Evolutionary conservation across 2,888 invertebrate species (phyloP), one percentile per base, ranked within the genome.

Genomic region (Lasioglossum zephyrum): DNA sequence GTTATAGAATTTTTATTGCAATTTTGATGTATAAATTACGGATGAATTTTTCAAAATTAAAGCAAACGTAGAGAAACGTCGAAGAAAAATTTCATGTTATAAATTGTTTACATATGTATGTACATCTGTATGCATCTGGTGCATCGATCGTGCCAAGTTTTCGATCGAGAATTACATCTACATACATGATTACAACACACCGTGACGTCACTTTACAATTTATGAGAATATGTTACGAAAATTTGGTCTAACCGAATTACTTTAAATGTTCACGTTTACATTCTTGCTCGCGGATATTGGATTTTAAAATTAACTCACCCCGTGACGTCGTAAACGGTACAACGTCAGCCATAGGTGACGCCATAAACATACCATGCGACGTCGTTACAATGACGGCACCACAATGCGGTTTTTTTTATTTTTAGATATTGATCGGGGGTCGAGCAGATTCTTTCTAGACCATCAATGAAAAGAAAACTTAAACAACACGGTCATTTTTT

Each of bases 371-470:
- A 69, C 66, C 8, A 18, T 47, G 39, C 57, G 57, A 78, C 57
- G 78, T 22, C 8, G 72, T n/a, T 22, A 22, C 53, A 53, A 13
- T 57, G 39, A 26, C 39, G 73, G 4, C 16, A 47, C 18, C 11
- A 66, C 31, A 26, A 79, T 31, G 5, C 26, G 57, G 31, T 69
- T 49, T 69, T 73, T 73, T 73, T 77, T 82, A 84, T 82, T 39
- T 39, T 66, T 66, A 26, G 18, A n/a, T 82, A 66, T 73, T n/a
- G 57, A 73, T 66, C 69, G 39, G 16, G 11, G 66, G 31, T 53
- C 41, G 63, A 49, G 49, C 4, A 5, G 41, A 36, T 13, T 31
- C 5, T 60, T 13, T 16, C 63, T 31, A 31, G 26, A 63, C 63
- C 31, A 31, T 31, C 31, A 31, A 31, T 63, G 63, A 63, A 31